These are phyloP conservation scores for Helicoverpa zea DNA, from an alignment of 1,140 invertebrate genomes.

Conservation along the genomic window DNA sequence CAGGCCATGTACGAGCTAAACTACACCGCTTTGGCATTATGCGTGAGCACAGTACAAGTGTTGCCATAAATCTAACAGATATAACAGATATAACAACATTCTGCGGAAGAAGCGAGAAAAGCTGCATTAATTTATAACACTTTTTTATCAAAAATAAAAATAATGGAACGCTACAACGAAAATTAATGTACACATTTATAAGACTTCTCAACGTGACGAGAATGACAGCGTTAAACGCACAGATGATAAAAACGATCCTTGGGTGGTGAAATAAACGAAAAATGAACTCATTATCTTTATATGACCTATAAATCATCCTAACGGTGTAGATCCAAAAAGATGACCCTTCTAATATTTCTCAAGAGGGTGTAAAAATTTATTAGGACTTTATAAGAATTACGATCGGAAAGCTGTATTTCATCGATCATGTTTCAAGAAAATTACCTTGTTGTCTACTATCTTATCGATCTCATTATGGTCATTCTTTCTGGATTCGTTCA, in stretches of 20 bases:
- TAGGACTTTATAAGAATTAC: conserved; percentile 42
- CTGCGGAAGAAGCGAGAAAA: conserved; percentile 22
- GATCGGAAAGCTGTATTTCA: conserved; percentile 44
- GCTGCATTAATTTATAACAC: conserved; percentile 40
- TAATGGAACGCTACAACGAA: background rate
- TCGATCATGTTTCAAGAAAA: conserved; percentile 22
- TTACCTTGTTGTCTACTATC: conserved; percentile 3
- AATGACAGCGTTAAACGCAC: conserved; percentile 3
- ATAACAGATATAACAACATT: conserved; percentile 41
- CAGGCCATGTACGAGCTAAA: conserved; percentile 17
- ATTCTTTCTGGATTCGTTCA: conserved; percentile 22
- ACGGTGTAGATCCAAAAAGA: conserved; percentile 41
- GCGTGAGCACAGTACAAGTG: conserved; percentile 45
- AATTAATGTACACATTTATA: conserved; percentile 3
- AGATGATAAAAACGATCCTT: background rate
- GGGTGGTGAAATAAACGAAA: background rate
- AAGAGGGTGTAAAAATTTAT: conserved; percentile 54
- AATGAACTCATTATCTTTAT: conserved; percentile 44
- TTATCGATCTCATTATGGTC: conserved; percentile 17
- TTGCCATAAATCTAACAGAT: conserved; percentile 50
- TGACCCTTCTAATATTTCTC: conserved; percentile 51
- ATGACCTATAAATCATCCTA: conserved; percentile 45
- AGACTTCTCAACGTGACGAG: background rate
- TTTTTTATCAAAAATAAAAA: conserved; percentile 47
- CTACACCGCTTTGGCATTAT: conserved; percentile 40